phyloP scores from a whole-genome alignment of 2,113 vertebrate species.

The Plotosus lineatus region DNA sequence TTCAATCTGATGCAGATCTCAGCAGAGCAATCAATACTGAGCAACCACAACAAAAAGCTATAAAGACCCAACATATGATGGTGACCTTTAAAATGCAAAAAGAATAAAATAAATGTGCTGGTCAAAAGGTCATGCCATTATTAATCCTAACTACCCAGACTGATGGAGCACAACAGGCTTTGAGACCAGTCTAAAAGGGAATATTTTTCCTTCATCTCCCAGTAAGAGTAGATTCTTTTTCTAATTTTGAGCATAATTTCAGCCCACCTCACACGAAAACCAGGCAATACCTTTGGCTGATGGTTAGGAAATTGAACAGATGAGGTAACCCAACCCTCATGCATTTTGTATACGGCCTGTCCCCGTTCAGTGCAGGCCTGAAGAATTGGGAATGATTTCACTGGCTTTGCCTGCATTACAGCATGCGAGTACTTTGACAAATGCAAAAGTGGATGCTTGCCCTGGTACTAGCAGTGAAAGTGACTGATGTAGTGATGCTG shows the following conservation, averaged over 20 bases:
- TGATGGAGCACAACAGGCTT: conserved; percentile 60
- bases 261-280: conserved; percentile 68
- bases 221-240: conserved; percentile 62
- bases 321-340: conserved; percentile 72
- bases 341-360: conserved; percentile 72
- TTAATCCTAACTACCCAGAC: conserved; percentile 63
- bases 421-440: conserved; percentile 57
- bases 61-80: conserved; percentile 45
- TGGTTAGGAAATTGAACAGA: conserved; percentile 79
- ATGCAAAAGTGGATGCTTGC: conserved; percentile 66
- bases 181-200: conserved; percentile 58
- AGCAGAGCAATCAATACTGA: conserved; percentile 64
- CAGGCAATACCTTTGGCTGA: conserved; percentile 73
- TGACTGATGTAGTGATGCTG: conserved; percentile 58
- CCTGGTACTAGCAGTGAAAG: conserved; percentile 59
- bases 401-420: conserved; percentile 58
- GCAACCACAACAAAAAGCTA: conserved; percentile 54
- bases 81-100: conserved; percentile 74
- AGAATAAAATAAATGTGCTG: conserved; percentile 70
- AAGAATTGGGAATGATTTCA: conserved; percentile 57
- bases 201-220: conserved; percentile 57
- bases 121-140: conserved; percentile 71
- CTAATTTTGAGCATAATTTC: conserved; percentile 68
- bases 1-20: conserved; percentile 64
- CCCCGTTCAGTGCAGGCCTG: conserved; percentile 53